Evolutionary conservation across 2,888 invertebrate genomes (phyloP), one percentile per base, ranked within the genome.

Genomic region (Oscheius sp.): DNA sequence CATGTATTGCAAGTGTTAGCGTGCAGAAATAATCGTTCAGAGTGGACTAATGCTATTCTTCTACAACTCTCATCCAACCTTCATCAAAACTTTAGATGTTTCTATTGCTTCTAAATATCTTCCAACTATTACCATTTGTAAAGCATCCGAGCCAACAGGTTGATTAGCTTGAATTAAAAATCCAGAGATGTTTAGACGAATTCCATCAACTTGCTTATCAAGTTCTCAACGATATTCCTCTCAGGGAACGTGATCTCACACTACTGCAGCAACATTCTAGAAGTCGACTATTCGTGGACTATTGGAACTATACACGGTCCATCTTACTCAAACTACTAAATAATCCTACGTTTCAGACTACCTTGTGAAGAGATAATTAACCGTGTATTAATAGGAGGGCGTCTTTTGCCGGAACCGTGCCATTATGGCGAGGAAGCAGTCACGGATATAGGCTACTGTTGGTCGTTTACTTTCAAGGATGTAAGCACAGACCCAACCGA

Each of bases 11-110:
- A 29, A 48, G 11, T 9, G 2, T 9, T 42, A 37, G 21, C 21
- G 13, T 37, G 29, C 1, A n/a, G 10, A 3, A 21, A 35, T 3
- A 58, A 50, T 60, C 29, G n/a, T 70, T 60, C 51, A 81, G 79
- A 74, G 76, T 21, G 81, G 81, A 21, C 59, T 77, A 4, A 57
- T 81, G 47, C 50, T 81, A 50, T 37, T 74, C 50, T 81, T 79
- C 55, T 81, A 81, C 47, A 48, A 75, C 48, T 75, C 79, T 1
- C 79, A 77, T 47, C 81, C 81, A 4, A 79, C 81, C 4, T 76
- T 79, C 2, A 73, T 72, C 29, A 72, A 79, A 74, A 75, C 58
- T 1, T 21, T 60, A 5, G 76, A 76, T 50, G 70, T 29, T 21
- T 29, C 2, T 2, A 4, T 81, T 13, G 37, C 60, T 3, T 7